Evolutionary conservation across 1,140 invertebrate species (phyloP).

Genomic region (Hetaerina americana): DNA sequence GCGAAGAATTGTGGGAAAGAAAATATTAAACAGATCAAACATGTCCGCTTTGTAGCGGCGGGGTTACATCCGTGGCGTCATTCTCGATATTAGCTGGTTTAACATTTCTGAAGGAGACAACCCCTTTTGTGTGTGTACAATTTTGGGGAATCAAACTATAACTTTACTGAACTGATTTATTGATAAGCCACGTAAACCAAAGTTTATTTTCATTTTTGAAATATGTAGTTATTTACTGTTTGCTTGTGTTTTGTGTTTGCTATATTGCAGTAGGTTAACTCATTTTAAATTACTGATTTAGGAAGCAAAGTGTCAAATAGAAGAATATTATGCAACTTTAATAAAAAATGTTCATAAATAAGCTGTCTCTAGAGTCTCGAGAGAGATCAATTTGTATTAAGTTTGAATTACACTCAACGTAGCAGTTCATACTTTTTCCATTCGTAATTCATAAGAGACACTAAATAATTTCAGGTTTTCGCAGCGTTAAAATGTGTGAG

Average conservation of each 20-base stretch:
- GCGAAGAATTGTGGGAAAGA: neutral
- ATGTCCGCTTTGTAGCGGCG: neutral
- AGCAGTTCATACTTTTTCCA: neutral
- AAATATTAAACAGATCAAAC: neutral
- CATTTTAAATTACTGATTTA: too few relatives aligned
- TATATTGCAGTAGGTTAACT: too few relatives aligned
- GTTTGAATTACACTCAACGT: neutral
- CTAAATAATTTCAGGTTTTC: neutral
- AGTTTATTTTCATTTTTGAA: constrained; percentile 10
- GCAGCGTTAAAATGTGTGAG: constrained; percentile 34
- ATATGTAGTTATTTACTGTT: neutral
- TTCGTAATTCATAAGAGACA: neutral
- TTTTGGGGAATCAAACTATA: neutral
- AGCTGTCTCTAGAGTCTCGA: too few relatives aligned
- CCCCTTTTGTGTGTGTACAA: neutral
- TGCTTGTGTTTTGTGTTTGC: neutral
- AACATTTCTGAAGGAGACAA: neutral
- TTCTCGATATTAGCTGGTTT: neutral
- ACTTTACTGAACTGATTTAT: neutral
- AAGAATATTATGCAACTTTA: too few relatives aligned
- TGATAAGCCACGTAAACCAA: constrained; percentile 4
- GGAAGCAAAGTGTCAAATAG: too few relatives aligned
- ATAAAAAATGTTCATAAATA: too few relatives aligned
- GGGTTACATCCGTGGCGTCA: neutral
- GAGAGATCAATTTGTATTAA: too few relatives aligned